Base-by-base conservation (phyloP, 2,113 vertebrate species). In the Clarias batrachus region DNA sequence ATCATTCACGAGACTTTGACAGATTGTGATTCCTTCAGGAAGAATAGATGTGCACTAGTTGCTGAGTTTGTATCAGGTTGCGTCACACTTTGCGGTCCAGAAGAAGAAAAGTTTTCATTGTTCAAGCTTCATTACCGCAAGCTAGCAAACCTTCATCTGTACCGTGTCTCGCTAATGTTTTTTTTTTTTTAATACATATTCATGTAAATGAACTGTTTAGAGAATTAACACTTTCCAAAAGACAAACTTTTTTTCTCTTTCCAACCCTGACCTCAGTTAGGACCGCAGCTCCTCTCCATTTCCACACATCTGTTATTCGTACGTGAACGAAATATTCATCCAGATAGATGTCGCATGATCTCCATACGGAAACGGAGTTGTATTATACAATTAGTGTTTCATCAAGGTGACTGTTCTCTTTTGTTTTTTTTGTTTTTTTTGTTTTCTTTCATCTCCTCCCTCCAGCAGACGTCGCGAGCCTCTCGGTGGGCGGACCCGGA, bases 401-500 rank as follows among this genome's bases (percentile, higher is more conserved):
- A 41, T 41, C 19, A 77, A 84, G 59, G 56, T 60, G 65, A 76
- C 62, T 90, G 14, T 54, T 8, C 16, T 33, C 9, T 30, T 23
- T 19, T n/a, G n/a, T n/a, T n/a, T 48, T 6, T 48, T 48, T 48
- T 48, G 6, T 3, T 19, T 56, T 19, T 27, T 59, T 48, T 48
- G 9, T 70, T 70, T 19, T 17, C 17, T 19, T 9, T 21, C 71
- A 74, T 19, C 14, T 23, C 21, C 14, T 57, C 19, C 85, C 62
- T 66, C 52, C 66, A 41, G 6, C 92, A 99, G 98, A 97, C 96
- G 0, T 98, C 98, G 48, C 95, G 97, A 90, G 96, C 97, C 30
- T 99, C 98, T 27, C 97, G 98, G 88, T 99, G 98, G 98, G 98
- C 98, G 0, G 97, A 99, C 92, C 98, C 98, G 0, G 98, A 99